phyloP scores from a whole-genome alignment of 2,797 vertebrate genomes.

The Periophthalmus magnuspinnatus region DNA sequence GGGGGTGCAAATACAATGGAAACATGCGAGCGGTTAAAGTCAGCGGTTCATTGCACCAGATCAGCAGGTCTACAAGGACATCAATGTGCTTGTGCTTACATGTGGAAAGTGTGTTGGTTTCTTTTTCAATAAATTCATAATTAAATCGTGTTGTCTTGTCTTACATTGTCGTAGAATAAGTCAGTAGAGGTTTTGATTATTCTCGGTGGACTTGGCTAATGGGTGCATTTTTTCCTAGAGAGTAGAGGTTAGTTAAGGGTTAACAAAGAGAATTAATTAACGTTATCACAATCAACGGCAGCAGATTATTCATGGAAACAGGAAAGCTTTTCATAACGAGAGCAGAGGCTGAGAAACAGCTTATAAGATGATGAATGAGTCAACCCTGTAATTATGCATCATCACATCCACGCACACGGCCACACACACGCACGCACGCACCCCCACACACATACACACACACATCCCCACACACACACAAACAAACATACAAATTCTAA shows the following conservation, averaged over 20 bases:
- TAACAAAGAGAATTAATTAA: slow-evolving; percentile 73
- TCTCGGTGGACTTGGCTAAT: slow-evolving; percentile 22
- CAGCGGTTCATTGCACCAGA: slow-evolving; percentile 14
- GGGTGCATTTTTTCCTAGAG: slow-evolving; percentile 47
- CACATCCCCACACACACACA: slow-evolving; percentile 3
- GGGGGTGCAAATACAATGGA: slow-evolving; percentile 23
- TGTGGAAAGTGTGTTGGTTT: slow-evolving; percentile 10
- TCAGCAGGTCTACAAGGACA: slow-evolving; percentile 22
- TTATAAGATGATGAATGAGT: slow-evolving; percentile 29
- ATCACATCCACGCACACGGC: background rate
- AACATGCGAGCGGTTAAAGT: slow-evolving; percentile 34
- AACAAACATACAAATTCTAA: background rate
- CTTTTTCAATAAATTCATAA: slow-evolving; percentile 15
- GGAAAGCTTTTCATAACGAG: slow-evolving; percentile 34
- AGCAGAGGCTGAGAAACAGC: slow-evolving; percentile 36
- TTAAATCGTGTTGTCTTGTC: background rate
- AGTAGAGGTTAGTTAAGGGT: slow-evolving; percentile 49
- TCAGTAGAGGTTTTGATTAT: slow-evolving; percentile 21
- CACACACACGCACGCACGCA: slow-evolving; percentile 5
- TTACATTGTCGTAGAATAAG: background rate
- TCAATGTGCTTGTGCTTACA: background rate
- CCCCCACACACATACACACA: background rate
- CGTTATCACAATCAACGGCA: slow-evolving; percentile 55
- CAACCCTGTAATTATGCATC: slow-evolving; percentile 19
- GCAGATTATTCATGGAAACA: slow-evolving; percentile 59